Evolutionary conservation across 2,888 invertebrate genomes (phyloP).

Genomic region (Lumbricus terrestris): DNA sequence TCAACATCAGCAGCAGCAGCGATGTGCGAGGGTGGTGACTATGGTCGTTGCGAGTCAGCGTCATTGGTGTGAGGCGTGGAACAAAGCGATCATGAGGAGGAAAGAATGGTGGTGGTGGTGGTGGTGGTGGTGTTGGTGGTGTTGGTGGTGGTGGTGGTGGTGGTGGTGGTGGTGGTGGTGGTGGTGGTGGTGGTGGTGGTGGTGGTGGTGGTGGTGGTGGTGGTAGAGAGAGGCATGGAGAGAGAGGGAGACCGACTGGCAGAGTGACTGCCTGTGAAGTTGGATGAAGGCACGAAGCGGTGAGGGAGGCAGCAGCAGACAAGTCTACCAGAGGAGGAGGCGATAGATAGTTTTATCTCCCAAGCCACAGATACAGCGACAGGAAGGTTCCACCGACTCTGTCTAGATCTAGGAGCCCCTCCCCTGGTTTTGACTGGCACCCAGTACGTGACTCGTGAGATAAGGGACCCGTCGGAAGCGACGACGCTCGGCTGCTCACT

Average conservation of each 20-base stretch:
- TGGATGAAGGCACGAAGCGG: background rate
- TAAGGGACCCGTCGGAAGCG: background rate
- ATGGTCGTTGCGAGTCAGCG: background rate
- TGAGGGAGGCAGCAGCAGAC: too few species aligned
- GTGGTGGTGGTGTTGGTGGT: too few species aligned
- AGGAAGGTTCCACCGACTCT: background rate
- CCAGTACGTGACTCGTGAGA: background rate
- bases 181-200: background rate
- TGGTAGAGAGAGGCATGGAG: too few species aligned
- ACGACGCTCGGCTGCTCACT: background rate
- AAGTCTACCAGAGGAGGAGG: background rate
- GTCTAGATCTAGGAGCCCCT: too few species aligned
- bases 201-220: background rate
- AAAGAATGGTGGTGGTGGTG: background rate
- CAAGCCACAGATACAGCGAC: background rate
- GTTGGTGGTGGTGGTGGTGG: too few species aligned
- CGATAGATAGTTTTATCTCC: background rate
- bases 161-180: background rate
- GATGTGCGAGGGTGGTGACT: background rate
- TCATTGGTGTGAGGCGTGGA: background rate
- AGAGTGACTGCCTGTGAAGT: background rate
- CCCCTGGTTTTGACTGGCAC: background rate
- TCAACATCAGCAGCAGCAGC: background rate
- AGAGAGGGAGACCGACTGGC: too few species aligned
- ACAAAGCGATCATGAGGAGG: background rate